Base-by-base conservation (phyloP, 2,888 invertebrate genomes). In the Parthenolecanium corni region DNA sequence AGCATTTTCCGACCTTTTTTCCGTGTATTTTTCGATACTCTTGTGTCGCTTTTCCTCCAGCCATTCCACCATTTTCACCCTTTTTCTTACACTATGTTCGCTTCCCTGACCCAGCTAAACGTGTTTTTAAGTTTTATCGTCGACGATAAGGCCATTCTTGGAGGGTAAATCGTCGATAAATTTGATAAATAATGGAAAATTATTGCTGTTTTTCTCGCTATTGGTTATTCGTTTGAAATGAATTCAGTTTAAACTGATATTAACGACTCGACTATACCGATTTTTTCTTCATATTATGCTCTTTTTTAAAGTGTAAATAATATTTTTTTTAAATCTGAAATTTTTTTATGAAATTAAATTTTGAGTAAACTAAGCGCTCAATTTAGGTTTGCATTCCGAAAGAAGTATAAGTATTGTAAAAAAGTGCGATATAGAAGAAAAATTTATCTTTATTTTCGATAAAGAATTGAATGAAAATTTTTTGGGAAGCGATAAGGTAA, bases 101-200 rank as follows among this genome's bases (percentile, higher is more conserved):
- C 31, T 31, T 31, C 4, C 9, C 31, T 31, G 4, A 9, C 31
- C 31, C 31, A 4, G 5, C 31, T 31, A 6, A 31, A 31, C 9
- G 9, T 9, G 31, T 31, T 31, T 52, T 23, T 40, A 53, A 40
- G 53, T 53, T 53, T 53, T 53, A 53, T 53, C 40, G 53, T 53
- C 31, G 31, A 40, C 53, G 23, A 53, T 53, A 53, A 3, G 40
- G 40, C 21, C 23, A 53, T 53, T 53, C 40, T 53, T 31, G 31
- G 31, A 31, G 31, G 38, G 40, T 53, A 53, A 53, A 53, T 53
- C 40, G 53, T 53, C 53, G 53, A 53, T 53, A 53, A 53, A 53
- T 53, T 53, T 40, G 53, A 42, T 53, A 53, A 42, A 31, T 31
- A 31, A 53, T 53, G 53, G 53, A 40, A 53, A 53, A 53, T 53